phyloP scores from a whole-genome alignment of 2,888 invertebrate genomes.

The Spicauda simplicius region DNA sequence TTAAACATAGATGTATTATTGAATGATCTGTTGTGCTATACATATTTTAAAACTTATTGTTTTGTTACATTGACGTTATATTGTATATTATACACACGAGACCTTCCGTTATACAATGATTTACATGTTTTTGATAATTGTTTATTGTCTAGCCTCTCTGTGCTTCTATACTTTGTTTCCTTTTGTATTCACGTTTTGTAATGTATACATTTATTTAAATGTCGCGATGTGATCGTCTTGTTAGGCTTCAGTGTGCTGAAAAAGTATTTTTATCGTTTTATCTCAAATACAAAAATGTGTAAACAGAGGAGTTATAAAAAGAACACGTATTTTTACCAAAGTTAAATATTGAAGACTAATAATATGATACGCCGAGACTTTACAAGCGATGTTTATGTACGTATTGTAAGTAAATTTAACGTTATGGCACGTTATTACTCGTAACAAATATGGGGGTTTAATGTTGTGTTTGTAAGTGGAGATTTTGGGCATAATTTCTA shows the following conservation, averaged over 20 bases:
- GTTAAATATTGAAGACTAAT: background rate
- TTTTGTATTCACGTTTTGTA: slow-evolving; percentile 28
- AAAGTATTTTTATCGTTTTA: too few species aligned
- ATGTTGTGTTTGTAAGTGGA: too few species aligned
- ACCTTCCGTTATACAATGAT: slow-evolving; percentile 36
- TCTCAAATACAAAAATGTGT: background rate
- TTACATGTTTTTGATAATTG: slow-evolving; percentile 32
- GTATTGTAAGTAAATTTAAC: background rate
- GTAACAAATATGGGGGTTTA: too few species aligned
- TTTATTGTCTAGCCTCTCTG: slow-evolving; percentile 20
- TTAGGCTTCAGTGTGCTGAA: background rate
- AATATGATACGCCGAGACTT: slow-evolving; percentile 3
- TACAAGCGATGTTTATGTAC: slow-evolving; percentile 2
- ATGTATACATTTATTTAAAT: slow-evolving; percentile 21
- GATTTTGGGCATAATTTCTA: too few species aligned
- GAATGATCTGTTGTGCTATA: slow-evolving; percentile 33
- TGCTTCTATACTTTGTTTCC: slow-evolving; percentile 26
- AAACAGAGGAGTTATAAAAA: background rate
- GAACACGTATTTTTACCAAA: background rate
- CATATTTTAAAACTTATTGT: slow-evolving; percentile 34
- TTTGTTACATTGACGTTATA: slow-evolving; percentile 32
- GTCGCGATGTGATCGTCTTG: background rate
- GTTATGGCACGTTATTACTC: too few species aligned
- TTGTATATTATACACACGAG: slow-evolving; percentile 24
- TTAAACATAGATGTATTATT: slow-evolving; percentile 21